Evolutionary conservation across 1,140 invertebrate genomes (phyloP).

Genomic region (Matsumurasca onukii): DNA sequence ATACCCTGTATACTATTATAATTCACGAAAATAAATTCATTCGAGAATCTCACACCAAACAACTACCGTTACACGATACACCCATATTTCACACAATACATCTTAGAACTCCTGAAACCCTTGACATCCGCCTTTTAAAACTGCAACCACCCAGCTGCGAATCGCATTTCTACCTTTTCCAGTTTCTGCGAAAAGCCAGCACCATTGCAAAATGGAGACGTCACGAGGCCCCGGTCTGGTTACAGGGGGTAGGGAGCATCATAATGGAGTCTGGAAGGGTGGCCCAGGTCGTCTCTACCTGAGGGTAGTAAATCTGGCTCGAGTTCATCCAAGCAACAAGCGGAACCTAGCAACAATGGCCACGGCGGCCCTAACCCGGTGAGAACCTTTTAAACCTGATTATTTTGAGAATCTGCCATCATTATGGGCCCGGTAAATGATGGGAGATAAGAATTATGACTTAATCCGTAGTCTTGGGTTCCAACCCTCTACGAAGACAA

Average conservation of each 20-base stretch:
- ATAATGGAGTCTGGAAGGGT: background rate
- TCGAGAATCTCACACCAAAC: no score
- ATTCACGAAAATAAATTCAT: no score
- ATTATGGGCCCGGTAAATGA: conserved; percentile 10
- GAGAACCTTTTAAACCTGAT: conserved; percentile 13
- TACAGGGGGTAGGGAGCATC: background rate
- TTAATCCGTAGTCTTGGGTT: background rate
- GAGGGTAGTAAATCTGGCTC: background rate
- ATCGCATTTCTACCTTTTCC: no score
- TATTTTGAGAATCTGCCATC: conserved; percentile 7
- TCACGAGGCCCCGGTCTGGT: background rate
- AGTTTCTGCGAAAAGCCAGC: background rate
- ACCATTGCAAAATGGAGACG: conserved; percentile 16
- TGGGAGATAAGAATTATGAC: conserved; percentile 2
- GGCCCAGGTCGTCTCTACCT: background rate
- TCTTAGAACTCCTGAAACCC: no score
- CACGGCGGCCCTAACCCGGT: background rate
- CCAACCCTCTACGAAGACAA: background rate
- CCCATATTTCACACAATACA: no score
- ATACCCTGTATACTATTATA: no score
- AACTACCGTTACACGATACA: no score
- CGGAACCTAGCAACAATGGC: conserved; percentile 4
- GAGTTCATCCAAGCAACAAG: conserved; percentile 4
- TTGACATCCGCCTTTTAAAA: no score
- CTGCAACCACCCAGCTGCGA: no score